Evolutionary conservation across 2,888 invertebrate species (phyloP).

Genomic region (Erebia aethiops): DNA sequence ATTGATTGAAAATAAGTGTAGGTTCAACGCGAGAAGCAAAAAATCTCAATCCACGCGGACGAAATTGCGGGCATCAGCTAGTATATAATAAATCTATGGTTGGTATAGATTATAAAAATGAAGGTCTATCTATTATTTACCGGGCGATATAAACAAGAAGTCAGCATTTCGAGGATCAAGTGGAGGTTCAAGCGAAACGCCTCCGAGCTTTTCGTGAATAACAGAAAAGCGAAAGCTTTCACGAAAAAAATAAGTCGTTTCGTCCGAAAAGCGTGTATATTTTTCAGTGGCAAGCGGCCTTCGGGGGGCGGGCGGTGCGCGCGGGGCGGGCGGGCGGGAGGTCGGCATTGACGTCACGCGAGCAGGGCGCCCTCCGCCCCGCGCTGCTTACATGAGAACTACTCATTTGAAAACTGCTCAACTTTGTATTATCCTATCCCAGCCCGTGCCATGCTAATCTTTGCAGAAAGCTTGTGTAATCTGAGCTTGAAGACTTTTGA

Average conservation of each 20-base stretch:
- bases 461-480: not conserved
- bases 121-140: too few species aligned
- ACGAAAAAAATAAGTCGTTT: slow-evolving; percentile 46
- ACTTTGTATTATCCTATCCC: slow-evolving; percentile 23
- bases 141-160: not conserved
- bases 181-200: not conserved
- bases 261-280: slow-evolving; percentile 76
- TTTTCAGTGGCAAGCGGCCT: slow-evolving; percentile 76
- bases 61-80: too few species aligned
- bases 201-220: slow-evolving; percentile 27
- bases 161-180: not conserved
- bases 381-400: slow-evolving; percentile 59
- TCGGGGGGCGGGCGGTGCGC: slow-evolving; percentile 54
- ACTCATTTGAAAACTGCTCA: slow-evolving; percentile 26
- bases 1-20: too few species aligned
- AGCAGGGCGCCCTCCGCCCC: slow-evolving; percentile 50
- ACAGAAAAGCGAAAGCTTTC: not conserved
- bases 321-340: slow-evolving; percentile 54
- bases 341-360: slow-evolving; percentile 80
- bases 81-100: too few species aligned
- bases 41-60: too few species aligned
- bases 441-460: not conserved
- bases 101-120: too few species aligned
- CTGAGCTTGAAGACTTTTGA: too few species aligned
- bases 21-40: too few species aligned